Percentiles rank a stretch among this genome's conserved stretches.
Evolutionary conservation across 1,140 invertebrate genomes (phyloP).

Genomic region (Aphaenogaster floridana): DNA sequence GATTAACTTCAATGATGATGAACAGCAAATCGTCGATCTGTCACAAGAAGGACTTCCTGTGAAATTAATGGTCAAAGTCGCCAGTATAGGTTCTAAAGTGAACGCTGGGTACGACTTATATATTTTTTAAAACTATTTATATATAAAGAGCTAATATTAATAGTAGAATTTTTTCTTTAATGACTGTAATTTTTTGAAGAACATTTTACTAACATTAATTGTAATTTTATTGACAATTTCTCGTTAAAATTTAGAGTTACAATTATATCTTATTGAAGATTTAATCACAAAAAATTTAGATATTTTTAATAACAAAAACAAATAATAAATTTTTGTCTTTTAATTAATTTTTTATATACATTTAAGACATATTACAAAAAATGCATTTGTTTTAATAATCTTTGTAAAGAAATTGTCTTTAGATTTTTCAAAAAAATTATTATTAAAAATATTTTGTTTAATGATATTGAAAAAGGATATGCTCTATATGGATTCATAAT

Average conservation of each 20-base stretch:
- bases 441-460: background rate
- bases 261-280: background rate
- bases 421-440: background rate
- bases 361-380: background rate
- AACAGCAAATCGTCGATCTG: constrained; percentile 82
- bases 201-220: background rate
- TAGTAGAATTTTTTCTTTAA: background rate
- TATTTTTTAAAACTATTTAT: background rate
- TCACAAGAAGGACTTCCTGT: constrained; percentile 27
- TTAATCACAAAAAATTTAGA: background rate
- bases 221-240: constrained; percentile 16
- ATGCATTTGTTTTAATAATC: background rate
- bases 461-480: background rate
- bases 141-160: background rate
- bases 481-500: background rate
- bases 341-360: background rate
- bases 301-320: background rate
- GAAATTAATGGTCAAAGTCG: background rate
- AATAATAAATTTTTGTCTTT: background rate
- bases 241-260: background rate
- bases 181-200: background rate
- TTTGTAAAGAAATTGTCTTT: background rate
- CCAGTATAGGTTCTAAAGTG: background rate
- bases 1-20: constrained; percentile 85
- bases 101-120: background rate